These are phyloP conservation scores for Metaphire vulgaris DNA, from an alignment of 1,140 invertebrate genomes.

Conservation along the genomic window DNA sequence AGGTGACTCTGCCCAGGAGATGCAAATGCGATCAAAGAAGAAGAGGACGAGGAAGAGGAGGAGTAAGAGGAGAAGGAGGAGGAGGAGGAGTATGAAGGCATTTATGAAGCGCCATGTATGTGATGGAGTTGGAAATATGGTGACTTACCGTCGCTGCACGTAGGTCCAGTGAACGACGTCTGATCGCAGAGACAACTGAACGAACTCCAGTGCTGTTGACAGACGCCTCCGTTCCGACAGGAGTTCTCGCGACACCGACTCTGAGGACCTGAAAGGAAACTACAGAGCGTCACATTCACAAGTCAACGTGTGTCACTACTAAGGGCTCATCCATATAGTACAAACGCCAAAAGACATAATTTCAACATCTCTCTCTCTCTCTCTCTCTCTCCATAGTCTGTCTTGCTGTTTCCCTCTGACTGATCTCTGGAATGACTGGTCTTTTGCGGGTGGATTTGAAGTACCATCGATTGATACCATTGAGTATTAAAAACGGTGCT, in stretches of 20 bases:
- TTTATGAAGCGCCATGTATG: background rate
- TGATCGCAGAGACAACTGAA: slow-evolving; percentile 90
- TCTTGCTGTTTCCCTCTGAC: too few relatives aligned
- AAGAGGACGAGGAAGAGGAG: background rate
- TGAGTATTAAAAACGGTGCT: too few relatives aligned
- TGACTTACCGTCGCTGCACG: slow-evolving; percentile 62
- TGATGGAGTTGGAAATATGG: background rate
- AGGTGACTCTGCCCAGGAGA: background rate
- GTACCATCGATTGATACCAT: too few relatives aligned
- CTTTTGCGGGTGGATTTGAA: too few relatives aligned
- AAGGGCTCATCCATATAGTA: too few relatives aligned
- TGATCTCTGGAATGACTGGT: too few relatives aligned
- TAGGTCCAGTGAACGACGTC: slow-evolving; percentile 83
- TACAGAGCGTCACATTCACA: too few relatives aligned
- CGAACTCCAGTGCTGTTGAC: slow-evolving; percentile 89
- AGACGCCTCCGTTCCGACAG: slow-evolving; percentile 83
- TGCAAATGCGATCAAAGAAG: too few relatives aligned
- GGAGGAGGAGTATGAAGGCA: background rate
- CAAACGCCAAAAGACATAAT: too few relatives aligned
- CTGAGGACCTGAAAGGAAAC: slow-evolving; percentile 40
- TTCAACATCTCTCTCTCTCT: too few relatives aligned
- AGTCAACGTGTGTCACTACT: too few relatives aligned
- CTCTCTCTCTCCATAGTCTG: too few relatives aligned
- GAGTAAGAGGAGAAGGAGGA: background rate
- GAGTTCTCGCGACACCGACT: slow-evolving; percentile 77